phyloP scores from a whole-genome alignment of 2,888 invertebrate genomes.

The Cepaea hortensis region DNA sequence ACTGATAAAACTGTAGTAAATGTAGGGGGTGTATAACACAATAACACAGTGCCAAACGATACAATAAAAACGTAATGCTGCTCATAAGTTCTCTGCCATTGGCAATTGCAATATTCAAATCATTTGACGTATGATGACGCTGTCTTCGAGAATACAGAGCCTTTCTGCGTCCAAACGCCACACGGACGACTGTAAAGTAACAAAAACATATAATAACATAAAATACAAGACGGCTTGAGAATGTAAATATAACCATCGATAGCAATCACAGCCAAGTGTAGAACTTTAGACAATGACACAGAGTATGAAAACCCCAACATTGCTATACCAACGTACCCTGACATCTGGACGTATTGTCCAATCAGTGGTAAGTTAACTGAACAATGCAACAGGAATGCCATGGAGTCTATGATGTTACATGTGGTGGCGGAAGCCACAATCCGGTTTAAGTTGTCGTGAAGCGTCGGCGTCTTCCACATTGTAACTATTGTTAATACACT shows the following conservation, averaged over 20 bases:
- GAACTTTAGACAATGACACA: neutral
- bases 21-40: neutral
- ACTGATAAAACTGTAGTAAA: no score
- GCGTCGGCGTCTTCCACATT: neutral
- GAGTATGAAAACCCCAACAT: neutral
- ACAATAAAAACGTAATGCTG: neutral
- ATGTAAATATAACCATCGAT: neutral
- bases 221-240: neutral
- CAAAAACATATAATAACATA: neutral
- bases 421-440: neutral
- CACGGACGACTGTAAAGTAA: neutral
- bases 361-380: neutral
- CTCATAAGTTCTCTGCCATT: neutral
- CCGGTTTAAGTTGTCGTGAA: neutral
- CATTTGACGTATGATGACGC: neutral
- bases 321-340: neutral
- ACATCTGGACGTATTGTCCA: neutral
- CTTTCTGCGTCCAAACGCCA: neutral
- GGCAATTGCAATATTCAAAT: neutral
- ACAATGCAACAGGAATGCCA: neutral
- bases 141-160: neutral
- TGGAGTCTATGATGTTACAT: neutral
- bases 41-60: neutral
- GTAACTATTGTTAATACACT: neutral
- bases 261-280: neutral